Evolutionary conservation across 2,113 vertebrate genomes (phyloP), one percentile per base, ranked within the genome.

Genomic region (Perccottus glenii): DNA sequence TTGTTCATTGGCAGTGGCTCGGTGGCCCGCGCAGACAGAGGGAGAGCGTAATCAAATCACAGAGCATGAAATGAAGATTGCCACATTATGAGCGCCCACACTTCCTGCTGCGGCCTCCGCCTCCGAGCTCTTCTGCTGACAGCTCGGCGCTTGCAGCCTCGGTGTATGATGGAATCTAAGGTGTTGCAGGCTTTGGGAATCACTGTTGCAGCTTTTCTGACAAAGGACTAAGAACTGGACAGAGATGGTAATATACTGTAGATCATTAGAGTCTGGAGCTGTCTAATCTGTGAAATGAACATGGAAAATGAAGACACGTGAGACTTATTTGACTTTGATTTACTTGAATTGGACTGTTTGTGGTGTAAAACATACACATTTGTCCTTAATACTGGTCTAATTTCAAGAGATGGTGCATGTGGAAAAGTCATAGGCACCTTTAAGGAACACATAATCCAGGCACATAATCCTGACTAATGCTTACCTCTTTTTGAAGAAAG

Each of bases 51-150:
- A 86, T 88, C 82, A 88, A 88, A 77, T 80, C 64, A 88, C 15
- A 3, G 69, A 52, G 68, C 88, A 78, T 86, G 81, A 89, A 89
- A 90, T 70, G 50, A 88, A 83, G 79, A 89, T 71, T 70, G 72
- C 74, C 66, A 81, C 75, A 81, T 89, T 75, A 77, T 82, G 73
- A 73, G 47, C 42, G n/a, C 71, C 58, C 70, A 75, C 69, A 59
- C 42, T 71, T 52, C 62, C 42, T 46, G 38, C 85, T 74, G 73
- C 51, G 62, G 55, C 77, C n/a, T n/a, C n/a, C 60, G 56, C 63
- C 49, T 61, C 58, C 32, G 27, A 46, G 70, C 49, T 65, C 68
- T 50, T 45, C 60, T 60, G 57, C 56, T 3, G 16, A 66, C 53
- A 58, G 72, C 45, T 52, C 52, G 61, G 61, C 66, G 75, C 52